Evolutionary conservation across 2,888 invertebrate species (phyloP).

Genomic region (Hesperia comma): DNA sequence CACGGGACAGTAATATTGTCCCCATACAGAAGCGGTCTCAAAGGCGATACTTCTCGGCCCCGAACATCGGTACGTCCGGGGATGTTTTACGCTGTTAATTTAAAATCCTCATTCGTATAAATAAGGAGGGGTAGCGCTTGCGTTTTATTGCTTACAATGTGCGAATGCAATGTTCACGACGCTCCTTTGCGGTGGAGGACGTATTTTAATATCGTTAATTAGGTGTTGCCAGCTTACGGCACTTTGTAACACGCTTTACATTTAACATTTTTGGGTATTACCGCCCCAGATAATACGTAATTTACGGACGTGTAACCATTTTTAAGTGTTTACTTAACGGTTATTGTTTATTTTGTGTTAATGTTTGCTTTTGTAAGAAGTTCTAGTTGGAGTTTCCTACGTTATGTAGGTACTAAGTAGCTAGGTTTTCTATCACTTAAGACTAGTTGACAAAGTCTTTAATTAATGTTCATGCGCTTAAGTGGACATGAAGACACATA

Average conservation of each 20-base stretch:
- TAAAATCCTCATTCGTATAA: constrained; percentile 83
- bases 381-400: too few relatives aligned
- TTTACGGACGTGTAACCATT: constrained; percentile 15
- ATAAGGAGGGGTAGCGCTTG: constrained; percentile 82
- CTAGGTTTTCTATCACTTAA: too few relatives aligned
- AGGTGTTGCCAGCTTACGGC: constrained; percentile 72
- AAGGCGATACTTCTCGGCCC: constrained; percentile 55
- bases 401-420: too few relatives aligned
- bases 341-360: too few relatives aligned
- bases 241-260: constrained; percentile 44
- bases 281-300: constrained; percentile 31
- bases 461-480: too few relatives aligned
- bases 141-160: constrained; percentile 82
- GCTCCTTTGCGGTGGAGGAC: constrained; percentile 75
- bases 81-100: constrained; percentile 82
- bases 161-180: constrained; percentile 77
- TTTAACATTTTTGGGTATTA: constrained; percentile 39
- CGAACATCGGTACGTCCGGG: constrained; percentile 60
- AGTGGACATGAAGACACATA: too few relatives aligned
- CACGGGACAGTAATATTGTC: too few relatives aligned
- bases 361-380: too few relatives aligned
- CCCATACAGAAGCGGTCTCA: constrained; percentile 39
- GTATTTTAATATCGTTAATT: constrained; percentile 84
- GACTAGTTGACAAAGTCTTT: too few relatives aligned
- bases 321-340: not conserved